phyloP scores from a whole-genome alignment of 2,888 invertebrate species.

The Volucella inanis region DNA sequence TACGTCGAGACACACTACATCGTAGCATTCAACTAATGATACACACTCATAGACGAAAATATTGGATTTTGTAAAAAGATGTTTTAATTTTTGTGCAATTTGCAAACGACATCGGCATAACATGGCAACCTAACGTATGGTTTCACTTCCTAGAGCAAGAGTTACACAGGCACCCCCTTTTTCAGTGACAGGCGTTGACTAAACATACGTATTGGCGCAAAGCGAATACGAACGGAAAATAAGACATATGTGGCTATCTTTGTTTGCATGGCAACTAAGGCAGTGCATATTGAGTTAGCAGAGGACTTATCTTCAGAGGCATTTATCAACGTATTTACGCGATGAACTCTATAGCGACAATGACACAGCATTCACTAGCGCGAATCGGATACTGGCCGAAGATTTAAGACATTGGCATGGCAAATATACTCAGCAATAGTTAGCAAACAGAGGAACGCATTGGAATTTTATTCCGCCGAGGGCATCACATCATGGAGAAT shows the following conservation, averaged over 20 bases:
- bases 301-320: too few relatives aligned
- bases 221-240: too few relatives aligned
- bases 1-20: not conserved
- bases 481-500: constrained; percentile 25
- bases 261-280: too few relatives aligned
- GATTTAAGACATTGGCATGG: constrained; percentile 27
- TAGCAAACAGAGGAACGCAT: constrained; percentile 10
- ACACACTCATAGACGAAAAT: constrained; percentile 7
- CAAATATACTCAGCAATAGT: not conserved
- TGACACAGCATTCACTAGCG: constrained; percentile 36
- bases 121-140: constrained; percentile 24
- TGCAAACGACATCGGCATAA: constrained; percentile 12
- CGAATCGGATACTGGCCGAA: constrained; percentile 25
- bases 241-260: too few relatives aligned
- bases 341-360: constrained; percentile 36
- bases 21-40: constrained; percentile 19
- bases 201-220: constrained; percentile 9
- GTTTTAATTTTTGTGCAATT: constrained; percentile 22
- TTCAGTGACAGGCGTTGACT: constrained; percentile 14
- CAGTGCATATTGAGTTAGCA: too few relatives aligned
- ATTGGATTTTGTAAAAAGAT: constrained; percentile 37
- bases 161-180: constrained; percentile 20
- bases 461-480: constrained; percentile 35
- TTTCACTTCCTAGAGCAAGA: constrained; percentile 12
- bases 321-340: constrained; percentile 39